Evolutionary conservation across 2,888 invertebrate genomes (phyloP), one percentile per base, ranked within the genome.

Genomic region (Harpalus rufipes): DNA sequence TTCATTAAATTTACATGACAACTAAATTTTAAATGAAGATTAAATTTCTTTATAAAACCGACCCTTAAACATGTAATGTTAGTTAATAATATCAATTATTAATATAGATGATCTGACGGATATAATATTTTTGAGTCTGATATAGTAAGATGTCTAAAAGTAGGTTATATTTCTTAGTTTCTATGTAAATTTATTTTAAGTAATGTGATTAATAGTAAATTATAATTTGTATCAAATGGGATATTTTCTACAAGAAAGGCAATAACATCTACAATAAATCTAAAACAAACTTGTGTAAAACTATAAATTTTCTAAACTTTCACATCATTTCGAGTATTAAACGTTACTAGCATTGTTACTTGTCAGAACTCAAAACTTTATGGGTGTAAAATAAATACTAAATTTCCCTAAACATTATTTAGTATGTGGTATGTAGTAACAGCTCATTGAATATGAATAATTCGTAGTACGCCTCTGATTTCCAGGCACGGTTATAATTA

Each of bases 401-500:
- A 8, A 51, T 51, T 51, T 51, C 44, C 44, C 44, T 51, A 51
- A 51, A 51, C 10, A 51, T 51, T 51, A 51, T 51, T 51, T 51
- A 21, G 3, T 21, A 51, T 51, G 44, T 12, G 4, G 44, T 25
- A 32, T 32, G 3, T 32, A 32, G 32, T 32, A 32, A 32, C 32
- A 32, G 32, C 32, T 32, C 32, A 32, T 5, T 32, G 32, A 32
- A 32, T 32, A 32, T 32, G 12, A 51, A 51, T 12, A 8, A 51
- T 51, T 8, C 44, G 10, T 8, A 51, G 44, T 51, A 8, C 63
- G 63, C 25, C 63, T 63, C 63, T 63, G 63, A 18, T 8, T 21
- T 63, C 63, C 79, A 79, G 39, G 65, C 63, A 44, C 79, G 86
- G 87, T 85, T 86, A 86, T 86, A 86, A 87, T 86, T 87, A 87